phyloP scores from a whole-genome alignment of 2,113 vertebrate species.

The Polypterus senegalus region DNA sequence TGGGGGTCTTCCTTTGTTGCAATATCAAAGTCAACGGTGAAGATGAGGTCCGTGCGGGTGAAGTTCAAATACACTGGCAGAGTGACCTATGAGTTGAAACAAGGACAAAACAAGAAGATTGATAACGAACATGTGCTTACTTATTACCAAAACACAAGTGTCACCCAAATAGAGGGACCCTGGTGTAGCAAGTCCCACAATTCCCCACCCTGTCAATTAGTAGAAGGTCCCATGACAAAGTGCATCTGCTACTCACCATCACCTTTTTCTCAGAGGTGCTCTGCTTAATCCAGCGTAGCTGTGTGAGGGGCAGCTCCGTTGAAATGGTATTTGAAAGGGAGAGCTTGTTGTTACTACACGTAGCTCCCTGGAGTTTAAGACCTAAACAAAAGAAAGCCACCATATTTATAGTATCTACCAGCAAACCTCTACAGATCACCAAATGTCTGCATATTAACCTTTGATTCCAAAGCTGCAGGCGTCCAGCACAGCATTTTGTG shows the following conservation, averaged over 20 bases:
- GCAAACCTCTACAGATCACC: too few species aligned
- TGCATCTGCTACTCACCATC: constrained; percentile 51
- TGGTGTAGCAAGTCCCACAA: too few species aligned
- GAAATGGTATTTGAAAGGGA: constrained; percentile 85
- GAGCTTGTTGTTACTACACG: constrained; percentile 84
- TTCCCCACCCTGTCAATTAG: too few species aligned
- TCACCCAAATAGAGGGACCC: too few species aligned
- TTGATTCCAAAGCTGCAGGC: constrained; percentile 96
- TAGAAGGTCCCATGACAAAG: too few species aligned
- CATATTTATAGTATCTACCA: too few species aligned
- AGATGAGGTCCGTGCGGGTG: constrained; percentile 89
- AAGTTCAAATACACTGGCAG: constrained; percentile 95
- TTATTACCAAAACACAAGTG: too few species aligned
- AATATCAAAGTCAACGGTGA: constrained; percentile 94
- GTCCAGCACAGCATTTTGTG: constrained; percentile 68
- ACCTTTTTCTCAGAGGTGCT: constrained; percentile 70
- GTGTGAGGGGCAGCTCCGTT: constrained; percentile 82
- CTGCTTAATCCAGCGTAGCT: constrained; percentile 88
- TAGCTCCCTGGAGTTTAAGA: constrained; percentile 85
- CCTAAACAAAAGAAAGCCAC: constrained; percentile 35
- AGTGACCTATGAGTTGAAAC: constrained; percentile 60
- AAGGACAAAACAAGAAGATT: not conserved
- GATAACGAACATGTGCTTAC: not conserved
- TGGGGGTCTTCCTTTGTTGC: constrained; percentile 90
- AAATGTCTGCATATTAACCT: constrained; percentile 44